Conservation (phyloP, 1,140 invertebrate genomes). For the Drosophila virilis region DNA sequence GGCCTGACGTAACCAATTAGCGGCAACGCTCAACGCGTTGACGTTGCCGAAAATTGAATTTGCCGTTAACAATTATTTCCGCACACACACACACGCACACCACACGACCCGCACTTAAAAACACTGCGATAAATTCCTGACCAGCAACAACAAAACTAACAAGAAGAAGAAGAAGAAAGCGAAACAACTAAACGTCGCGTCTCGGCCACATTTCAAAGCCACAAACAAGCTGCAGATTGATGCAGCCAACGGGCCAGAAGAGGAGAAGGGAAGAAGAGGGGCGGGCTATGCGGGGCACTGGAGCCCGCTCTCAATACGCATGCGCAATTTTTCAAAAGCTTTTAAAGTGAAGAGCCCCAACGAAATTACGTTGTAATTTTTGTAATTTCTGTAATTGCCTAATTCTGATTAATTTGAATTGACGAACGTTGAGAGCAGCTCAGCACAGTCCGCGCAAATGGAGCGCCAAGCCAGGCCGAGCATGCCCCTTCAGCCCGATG, state of each 20-base stretch:
- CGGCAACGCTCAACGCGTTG: slow-evolving; percentile 20
- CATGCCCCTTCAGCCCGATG: neutral
- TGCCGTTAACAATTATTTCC: slow-evolving; percentile 41
- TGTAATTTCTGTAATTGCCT: slow-evolving; percentile 84
- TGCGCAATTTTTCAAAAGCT: slow-evolving; percentile 83
- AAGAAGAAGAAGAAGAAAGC: slow-evolving; percentile 1
- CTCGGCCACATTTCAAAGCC: slow-evolving; percentile 19
- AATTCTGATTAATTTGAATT: slow-evolving; percentile 84
- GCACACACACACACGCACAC: slow-evolving; percentile 2
- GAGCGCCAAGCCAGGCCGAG: slow-evolving; percentile 12
- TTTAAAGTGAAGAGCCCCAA: slow-evolving; percentile 73
- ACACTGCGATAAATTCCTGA: slow-evolving; percentile 53
- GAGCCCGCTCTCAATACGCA: slow-evolving; percentile 66
- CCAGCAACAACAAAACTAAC: slow-evolving; percentile 10
- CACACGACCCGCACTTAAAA: slow-evolving; percentile 18
- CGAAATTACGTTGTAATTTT: slow-evolving; percentile 84
- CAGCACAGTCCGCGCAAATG: slow-evolving; percentile 24
- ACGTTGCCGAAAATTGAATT: slow-evolving; percentile 57
- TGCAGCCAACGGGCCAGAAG: slow-evolving; percentile 6
- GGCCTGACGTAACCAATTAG: slow-evolving; percentile 55
- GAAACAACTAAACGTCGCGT: neutral
- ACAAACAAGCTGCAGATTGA: slow-evolving; percentile 40
- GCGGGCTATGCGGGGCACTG: neutral
- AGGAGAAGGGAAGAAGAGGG: slow-evolving; percentile 2
- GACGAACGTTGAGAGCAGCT: slow-evolving; percentile 38